A percentile compares a stretch with the other conserved stretches of the same genome.
phyloP scores from a whole-genome alignment of 2,113 vertebrate species.

The Lepidiolamprologus cunningtoni region DNA sequence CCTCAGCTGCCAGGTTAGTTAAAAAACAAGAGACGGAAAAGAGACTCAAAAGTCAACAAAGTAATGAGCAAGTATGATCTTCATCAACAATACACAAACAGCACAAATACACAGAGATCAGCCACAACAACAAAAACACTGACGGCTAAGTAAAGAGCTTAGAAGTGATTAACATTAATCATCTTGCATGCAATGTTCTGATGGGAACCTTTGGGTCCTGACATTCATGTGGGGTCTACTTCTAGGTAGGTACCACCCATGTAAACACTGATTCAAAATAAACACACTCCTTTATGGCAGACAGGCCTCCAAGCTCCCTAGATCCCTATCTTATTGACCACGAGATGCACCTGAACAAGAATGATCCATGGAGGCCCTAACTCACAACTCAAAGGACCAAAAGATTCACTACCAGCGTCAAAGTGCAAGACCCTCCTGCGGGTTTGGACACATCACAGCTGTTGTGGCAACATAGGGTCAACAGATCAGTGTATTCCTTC shows the following conservation, averaged over 20 bases:
- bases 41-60: neutral
- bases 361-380: neutral
- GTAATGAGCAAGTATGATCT: neutral
- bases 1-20: conserved; percentile 13
- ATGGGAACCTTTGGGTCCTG: neutral
- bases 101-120: neutral
- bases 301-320: neutral
- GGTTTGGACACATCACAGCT: neutral
- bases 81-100: neutral
- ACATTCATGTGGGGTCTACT: neutral
- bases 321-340: neutral
- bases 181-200: neutral
- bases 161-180: neutral
- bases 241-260: neutral
- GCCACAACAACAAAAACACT: neutral
- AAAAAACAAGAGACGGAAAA: neutral
- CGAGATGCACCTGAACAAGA: neutral
- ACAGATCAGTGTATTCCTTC: neutral
- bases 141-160: neutral
- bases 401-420: neutral
- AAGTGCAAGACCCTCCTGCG: neutral
- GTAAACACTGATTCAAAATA: neutral
- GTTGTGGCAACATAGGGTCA: neutral
- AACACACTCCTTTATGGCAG: neutral
- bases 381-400: neutral